Base-by-base conservation (phyloP, 2,797 vertebrate species). In the Dendrocincla fuliginosa region DNA sequence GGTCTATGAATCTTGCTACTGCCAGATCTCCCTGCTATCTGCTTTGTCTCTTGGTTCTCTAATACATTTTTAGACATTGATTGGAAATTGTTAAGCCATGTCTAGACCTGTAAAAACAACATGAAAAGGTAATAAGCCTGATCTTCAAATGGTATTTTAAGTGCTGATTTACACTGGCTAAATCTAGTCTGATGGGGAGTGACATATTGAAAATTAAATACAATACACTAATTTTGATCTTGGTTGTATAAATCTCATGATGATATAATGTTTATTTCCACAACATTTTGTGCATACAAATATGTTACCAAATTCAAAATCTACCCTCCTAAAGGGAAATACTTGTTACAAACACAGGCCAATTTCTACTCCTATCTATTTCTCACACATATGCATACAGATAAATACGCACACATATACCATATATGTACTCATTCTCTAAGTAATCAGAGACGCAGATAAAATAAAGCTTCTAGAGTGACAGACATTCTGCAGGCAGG, bases 401-500 rank as follows among this genome's bases (percentile, higher is more conserved):
- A 88, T 89, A 91, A 70, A 81, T 89, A 95, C 13, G 14, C 86
- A 84, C 95, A 81, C n/a, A 57, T 90, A 78, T 8, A 59, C 57
- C 17, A 28, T 92, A 42, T 90, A 95, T 87, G 96, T 96, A 86
- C 95, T 96, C 97, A 89, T 97, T 97, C 96, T 95, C 93, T 93
- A 85, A 94, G 94, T 95, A 97, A 97, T 97, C 95, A 96, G 97
- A 98, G 97, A 96, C 95, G 87, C 85, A 95, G 97, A 96, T 97
- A 97, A 97, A 98, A 98, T 93, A 98, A 98, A 97, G 97, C 95
- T 97, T 97, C 96, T 90, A 84, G 92, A 97, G 94, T 99, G 99
- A 99, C 95, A 97, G 99, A 98, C 98, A 98, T 97, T 97, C 94
- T 94, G 98, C 98, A 98, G 99, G 99, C 99, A 99, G 98, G 98